Evolutionary conservation across 1,140 invertebrate genomes (phyloP).

Genomic region (Anthonomus grandis): DNA sequence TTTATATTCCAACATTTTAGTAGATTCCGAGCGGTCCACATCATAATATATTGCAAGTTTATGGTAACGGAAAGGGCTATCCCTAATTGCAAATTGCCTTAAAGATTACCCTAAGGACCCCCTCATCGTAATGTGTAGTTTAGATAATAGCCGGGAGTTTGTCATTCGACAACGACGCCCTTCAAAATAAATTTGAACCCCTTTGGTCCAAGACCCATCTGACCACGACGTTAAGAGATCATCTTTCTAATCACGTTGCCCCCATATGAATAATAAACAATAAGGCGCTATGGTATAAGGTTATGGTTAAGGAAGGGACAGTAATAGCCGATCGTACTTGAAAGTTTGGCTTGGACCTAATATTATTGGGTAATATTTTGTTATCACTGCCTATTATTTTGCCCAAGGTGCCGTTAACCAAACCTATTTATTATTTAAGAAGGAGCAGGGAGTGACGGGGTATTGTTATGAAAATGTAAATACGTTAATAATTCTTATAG

Average conservation of each 20-base stretch:
- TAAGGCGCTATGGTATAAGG: slow-evolving; percentile 16
- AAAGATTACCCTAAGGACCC: slow-evolving; percentile 31
- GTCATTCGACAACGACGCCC: slow-evolving; percentile 22
- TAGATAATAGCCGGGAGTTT: slow-evolving; percentile 32
- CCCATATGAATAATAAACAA: slow-evolving; percentile 31
- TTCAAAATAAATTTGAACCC: slow-evolving; percentile 11
- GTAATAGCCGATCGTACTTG: no score
- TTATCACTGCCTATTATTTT: no score
- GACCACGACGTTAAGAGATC: slow-evolving; percentile 34
- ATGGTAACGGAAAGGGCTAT: slow-evolving; percentile 20
- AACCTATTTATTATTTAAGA: no score
- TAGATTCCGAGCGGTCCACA: no score
- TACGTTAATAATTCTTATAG: no score
- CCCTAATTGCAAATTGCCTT: slow-evolving; percentile 30
- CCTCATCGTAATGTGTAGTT: slow-evolving; percentile 27
- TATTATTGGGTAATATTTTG: no score
- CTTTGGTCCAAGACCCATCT: slow-evolving; percentile 23
- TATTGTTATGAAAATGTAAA: no score
- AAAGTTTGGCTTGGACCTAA: no score
- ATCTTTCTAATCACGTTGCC: slow-evolving; percentile 30
- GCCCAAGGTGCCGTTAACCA: no score
- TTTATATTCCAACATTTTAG: no score
- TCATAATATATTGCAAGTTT: slow-evolving; percentile 23
- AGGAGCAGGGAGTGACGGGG: no score
- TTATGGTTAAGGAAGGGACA: no score